Conservation (phyloP, 2,888 invertebrate species). For the Pardosa pseudoannulata region DNA sequence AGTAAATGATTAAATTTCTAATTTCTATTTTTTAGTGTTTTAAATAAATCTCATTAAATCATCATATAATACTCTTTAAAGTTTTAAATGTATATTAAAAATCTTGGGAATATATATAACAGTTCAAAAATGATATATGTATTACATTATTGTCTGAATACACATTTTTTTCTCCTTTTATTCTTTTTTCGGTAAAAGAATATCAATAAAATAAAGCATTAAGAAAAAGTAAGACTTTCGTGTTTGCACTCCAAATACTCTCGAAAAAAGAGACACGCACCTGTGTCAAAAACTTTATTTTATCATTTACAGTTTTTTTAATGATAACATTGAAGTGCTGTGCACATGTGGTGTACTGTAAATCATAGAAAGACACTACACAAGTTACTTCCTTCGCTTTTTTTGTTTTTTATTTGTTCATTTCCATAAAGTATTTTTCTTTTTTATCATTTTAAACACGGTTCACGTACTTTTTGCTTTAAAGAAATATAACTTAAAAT, state of each 20-base stretch:
- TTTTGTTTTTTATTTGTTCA: too few relatives aligned
- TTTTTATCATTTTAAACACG: conserved; percentile 24
- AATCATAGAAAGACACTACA: conserved; percentile 20
- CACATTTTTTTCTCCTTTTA: too few relatives aligned
- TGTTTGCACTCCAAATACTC: conserved; percentile 14
- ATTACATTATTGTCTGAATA: too few relatives aligned
- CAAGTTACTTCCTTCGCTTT: conserved; percentile 8
- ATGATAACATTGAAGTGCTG: conserved; percentile 13
- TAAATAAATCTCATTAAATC: too few relatives aligned
- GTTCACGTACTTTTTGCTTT: conserved; percentile 59
- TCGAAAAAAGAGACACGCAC: conserved; percentile 37
- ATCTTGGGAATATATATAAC: too few relatives aligned
- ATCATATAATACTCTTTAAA: too few relatives aligned
- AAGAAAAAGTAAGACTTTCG: conserved; percentile 1
- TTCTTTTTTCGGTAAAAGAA: too few relatives aligned
- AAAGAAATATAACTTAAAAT: conserved; percentile 37
- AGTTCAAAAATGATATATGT: too few relatives aligned
- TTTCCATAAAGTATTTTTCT: conserved; percentile 11
- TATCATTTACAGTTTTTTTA: conserved; percentile 16
- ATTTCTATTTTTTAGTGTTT: too few relatives aligned
- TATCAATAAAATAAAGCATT: too few relatives aligned
- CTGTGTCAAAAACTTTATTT: conserved; percentile 52
- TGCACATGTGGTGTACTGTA: conserved; percentile 40
- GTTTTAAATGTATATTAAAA: too few relatives aligned
- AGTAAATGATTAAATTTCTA: too few relatives aligned